Base-by-base conservation (phyloP, 2,113 vertebrate genomes). In the Limnothrissa miodon region DNA sequence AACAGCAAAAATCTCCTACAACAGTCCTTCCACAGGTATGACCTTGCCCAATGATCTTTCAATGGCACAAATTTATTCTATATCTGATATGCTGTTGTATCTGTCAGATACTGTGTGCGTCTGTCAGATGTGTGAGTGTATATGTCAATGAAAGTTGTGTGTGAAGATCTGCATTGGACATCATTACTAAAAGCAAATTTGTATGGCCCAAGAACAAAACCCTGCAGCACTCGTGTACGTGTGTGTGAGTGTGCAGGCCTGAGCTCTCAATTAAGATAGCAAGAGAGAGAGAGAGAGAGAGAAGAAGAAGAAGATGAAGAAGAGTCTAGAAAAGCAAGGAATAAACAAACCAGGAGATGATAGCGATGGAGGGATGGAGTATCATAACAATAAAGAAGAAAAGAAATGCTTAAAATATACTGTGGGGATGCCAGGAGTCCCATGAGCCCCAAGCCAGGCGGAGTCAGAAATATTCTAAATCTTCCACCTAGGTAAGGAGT, bases 401-500 rank as follows among this genome's bases (percentile, higher is more conserved):
- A 10, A 29, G 21, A 23, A 9, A 25, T 25, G 51, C 59, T 62
- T 62, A 1, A 62, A 29, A 62, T 29, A 29, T 62, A 1, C 59
- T 10, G 59, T 62, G 59, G 25, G 7, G 10, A 62, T 29, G 7
- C 59, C 23, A 62, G n/a, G n/a, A 62, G 56, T 1, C 5, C n/a
- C 8, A n/a, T 7, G 25, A 62, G 59, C 6, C 59, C 10, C 59
- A 46, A 25, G 17, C 51, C 17, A 39, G 33, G 80, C 25, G 39
- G 79, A 21, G 78, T 45, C 80, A 83, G 44, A 53, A 39, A 45
- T 48, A 80, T 66, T 83, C 51, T 53, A 19, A 56, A 19, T 56
- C 53, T 2, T n/a, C 2, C 19, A 19, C 53, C 3, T 5, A 21
- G 51, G 2, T n/a, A 5, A 56, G 23, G 53, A n/a, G 53, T n/a